A percentile compares a stretch with the other conserved stretches of the same genome.
These are phyloP conservation scores for Euwallacea similis DNA, from an alignment of 1,140 invertebrate species.

Conservation along the genomic window DNA sequence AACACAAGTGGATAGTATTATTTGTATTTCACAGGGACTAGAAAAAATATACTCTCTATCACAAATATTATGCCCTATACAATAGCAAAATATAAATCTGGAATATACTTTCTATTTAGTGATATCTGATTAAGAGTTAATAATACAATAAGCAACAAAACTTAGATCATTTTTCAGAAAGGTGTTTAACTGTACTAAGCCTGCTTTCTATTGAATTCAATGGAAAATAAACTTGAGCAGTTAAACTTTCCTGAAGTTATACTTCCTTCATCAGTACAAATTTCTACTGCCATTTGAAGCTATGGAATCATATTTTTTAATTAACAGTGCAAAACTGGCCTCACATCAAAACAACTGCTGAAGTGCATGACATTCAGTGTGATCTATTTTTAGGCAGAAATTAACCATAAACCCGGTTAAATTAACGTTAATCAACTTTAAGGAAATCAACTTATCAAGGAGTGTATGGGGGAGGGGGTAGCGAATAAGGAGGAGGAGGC, in stretches of 20 bases:
- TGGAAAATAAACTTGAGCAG: not conserved
- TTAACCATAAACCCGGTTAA: not conserved
- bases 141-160: not conserved
- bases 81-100: slow-evolving; percentile 14
- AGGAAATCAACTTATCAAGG: slow-evolving; percentile 48
- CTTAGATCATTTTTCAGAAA: not conserved
- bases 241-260: not conserved
- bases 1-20: too few species aligned
- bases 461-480: slow-evolving; percentile 60
- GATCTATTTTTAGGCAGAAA: not conserved
- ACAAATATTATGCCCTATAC: slow-evolving; percentile 12
- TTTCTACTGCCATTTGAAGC: not conserved
- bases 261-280: not conserved
- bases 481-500: slow-evolving; percentile 54
- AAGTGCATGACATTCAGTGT: not conserved
- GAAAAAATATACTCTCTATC: slow-evolving; percentile 18
- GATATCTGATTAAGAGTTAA: not conserved
- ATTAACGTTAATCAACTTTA: not conserved
- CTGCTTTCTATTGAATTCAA: not conserved
- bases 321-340: too few species aligned
- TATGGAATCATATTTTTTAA: not conserved
- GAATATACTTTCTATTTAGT: slow-evolving; percentile 5
- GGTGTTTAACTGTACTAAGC: not conserved
- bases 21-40: not conserved
- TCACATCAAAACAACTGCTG: not conserved